Evolutionary conservation across 2,888 invertebrate species (phyloP).

Genomic region (Nebria salina): DNA sequence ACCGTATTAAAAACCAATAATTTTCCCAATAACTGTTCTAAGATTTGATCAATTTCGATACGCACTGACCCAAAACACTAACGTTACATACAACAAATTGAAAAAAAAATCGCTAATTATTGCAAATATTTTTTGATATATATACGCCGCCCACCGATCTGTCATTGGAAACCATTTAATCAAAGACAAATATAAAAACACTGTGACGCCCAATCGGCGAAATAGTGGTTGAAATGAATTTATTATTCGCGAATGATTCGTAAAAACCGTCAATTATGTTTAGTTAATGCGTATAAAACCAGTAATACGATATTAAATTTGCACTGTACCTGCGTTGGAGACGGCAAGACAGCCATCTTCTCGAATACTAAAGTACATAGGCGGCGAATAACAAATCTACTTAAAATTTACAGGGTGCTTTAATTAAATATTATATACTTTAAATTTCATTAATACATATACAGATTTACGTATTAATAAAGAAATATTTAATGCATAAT

Average conservation of each 20-base stretch:
- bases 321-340: slow-evolving; percentile 80
- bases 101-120: slow-evolving; percentile 47
- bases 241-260: neutral
- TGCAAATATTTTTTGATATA: slow-evolving; percentile 51
- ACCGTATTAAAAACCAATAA: neutral
- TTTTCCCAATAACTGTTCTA: neutral
- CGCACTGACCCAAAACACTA: neutral
- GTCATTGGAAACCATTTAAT: slow-evolving; percentile 49
- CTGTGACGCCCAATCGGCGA: slow-evolving; percentile 30
- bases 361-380: slow-evolving; percentile 59
- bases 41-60: neutral
- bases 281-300: slow-evolving; percentile 32
- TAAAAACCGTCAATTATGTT: slow-evolving; percentile 21
- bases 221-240: neutral
- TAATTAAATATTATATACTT: slow-evolving; percentile 34
- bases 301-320: slow-evolving; percentile 46
- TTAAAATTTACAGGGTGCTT: slow-evolving; percentile 52
- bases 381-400: slow-evolving; percentile 47
- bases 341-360: slow-evolving; percentile 88
- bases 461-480: neutral
- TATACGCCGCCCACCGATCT: slow-evolving; percentile 57
- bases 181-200: slow-evolving; percentile 31
- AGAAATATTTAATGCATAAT: neutral
- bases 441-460: neutral
- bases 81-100: neutral